Evolutionary conservation across 2,797 vertebrate genomes (phyloP).

Genomic region (Lutjanus argentimaculatus): DNA sequence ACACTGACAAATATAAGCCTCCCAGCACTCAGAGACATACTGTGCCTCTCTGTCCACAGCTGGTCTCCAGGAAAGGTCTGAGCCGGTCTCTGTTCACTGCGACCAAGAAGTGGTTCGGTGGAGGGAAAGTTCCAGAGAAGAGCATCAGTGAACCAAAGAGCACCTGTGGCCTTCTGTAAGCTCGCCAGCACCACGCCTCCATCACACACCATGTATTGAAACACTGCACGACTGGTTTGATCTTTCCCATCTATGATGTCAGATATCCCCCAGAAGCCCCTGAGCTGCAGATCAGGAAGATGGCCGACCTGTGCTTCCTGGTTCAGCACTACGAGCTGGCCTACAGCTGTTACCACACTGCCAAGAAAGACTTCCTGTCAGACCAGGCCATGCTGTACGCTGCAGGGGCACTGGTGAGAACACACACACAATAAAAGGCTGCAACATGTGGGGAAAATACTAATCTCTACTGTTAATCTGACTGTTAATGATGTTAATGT

Average conservation of each 20-base stretch:
- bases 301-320: conserved; percentile 98
- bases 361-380: conserved; percentile 98
- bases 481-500: too few relatives aligned
- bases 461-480: too few relatives aligned
- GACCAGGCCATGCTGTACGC: conserved; percentile 99
- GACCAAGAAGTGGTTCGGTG: conserved; percentile 98
- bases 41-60: conserved; percentile 75
- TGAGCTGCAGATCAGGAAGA: conserved; percentile 98
- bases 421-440: neutral
- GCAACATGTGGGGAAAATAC: too few relatives aligned
- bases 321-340: conserved; percentile 98
- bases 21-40: neutral
- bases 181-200: neutral
- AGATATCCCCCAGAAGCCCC: conserved; percentile 98
- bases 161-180: conserved; percentile 95
- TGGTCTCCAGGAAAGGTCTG: conserved; percentile 97
- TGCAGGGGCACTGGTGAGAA: conserved; percentile 94
- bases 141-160: conserved; percentile 94
- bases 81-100: conserved; percentile 97
- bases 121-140: conserved; percentile 97
- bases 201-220: neutral
- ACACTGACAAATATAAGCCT: neutral
- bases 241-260: conserved; percentile 48
- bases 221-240: conserved; percentile 8
- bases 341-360: conserved; percentile 98